Base-by-base conservation (phyloP, 2,113 vertebrate species). In the Laticauda laticaudata region DNA sequence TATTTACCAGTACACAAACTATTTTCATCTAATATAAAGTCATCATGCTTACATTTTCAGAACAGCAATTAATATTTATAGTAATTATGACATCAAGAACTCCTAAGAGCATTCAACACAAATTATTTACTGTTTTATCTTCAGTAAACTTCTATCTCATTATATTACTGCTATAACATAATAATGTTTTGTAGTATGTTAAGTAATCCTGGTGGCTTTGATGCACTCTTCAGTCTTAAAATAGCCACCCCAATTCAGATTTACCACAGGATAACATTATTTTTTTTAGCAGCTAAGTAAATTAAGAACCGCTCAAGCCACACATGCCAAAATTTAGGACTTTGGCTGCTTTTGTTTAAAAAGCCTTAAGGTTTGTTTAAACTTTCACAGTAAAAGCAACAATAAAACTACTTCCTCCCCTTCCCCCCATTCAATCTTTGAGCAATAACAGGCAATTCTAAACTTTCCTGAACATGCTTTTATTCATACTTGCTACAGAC, bases 1-100 rank as follows among this genome's bases (percentile, higher is more conserved):
- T 99, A 99, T 99, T 99, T 99, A 99, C 99, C 99, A 99, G 99
- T 99, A 99, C 99, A 99, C 99, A 99, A 98, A 98, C 98, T 98
- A 98, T 99, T 98, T 99, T 98, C 98, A 98, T 98, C 98, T 98
- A 98, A 98, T 98, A 98, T 96, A 97, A 98, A 98, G 98, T 97
- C 97, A 96, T 97, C 97, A 98, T 98, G 97, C 97, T 97, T 97
- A 98, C 98, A 98, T 97, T 97, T 98, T 98, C 97, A 98, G 97
- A 96, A 97, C 95, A 98, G 96, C 98, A 98, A 98, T 98, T 98
- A 98, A 98, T 98, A 98, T 98, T 98, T 98, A 98, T 97, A 97
- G 95, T 97, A 98, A 98, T 98, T 98, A 98, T 97, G 97, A 98
- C 97, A 98, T 98, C 97, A 98, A 97, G 97, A 95, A 96, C 96